These are phyloP conservation scores for Momotus momota DNA, from an alignment of 2,797 vertebrate genomes.

Conservation along the genomic window DNA sequence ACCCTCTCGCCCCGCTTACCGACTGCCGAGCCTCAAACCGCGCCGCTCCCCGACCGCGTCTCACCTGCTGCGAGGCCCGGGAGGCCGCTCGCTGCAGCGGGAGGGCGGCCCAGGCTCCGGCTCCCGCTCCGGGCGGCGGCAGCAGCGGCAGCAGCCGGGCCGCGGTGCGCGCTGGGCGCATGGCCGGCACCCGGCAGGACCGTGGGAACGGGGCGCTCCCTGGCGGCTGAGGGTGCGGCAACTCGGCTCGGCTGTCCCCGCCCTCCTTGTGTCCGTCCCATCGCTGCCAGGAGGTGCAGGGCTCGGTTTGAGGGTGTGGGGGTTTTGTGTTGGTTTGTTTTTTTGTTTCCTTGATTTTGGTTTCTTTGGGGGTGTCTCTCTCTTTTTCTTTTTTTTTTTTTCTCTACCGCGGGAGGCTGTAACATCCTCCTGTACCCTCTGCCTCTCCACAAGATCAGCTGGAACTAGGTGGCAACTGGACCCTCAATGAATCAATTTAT, in stretches of 20 bases:
- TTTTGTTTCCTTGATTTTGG: too few relatives aligned
- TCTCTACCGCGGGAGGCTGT: accelerated
- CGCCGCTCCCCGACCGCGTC: neutral
- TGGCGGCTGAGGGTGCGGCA: neutral
- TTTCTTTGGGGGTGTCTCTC: too few relatives aligned
- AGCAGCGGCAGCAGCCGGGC: neutral
- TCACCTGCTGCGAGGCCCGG: neutral
- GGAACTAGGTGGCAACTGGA: accelerated
- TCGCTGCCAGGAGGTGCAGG: accelerated
- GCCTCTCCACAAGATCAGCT: accelerated
- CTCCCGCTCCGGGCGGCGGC: too few relatives aligned
- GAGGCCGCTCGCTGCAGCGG: neutral
- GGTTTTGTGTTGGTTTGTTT: too few relatives aligned
- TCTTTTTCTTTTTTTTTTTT: too few relatives aligned
- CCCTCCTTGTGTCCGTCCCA: neutral
- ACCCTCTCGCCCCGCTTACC: too few relatives aligned
- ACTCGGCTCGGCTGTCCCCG: too few relatives aligned
- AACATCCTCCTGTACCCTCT: accelerated
- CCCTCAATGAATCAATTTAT: accelerated
- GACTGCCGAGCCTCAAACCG: too few relatives aligned
- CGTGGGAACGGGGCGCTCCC: neutral
- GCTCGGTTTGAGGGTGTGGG: accelerated
- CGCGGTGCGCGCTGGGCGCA: neutral
- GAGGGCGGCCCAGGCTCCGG: too few relatives aligned
- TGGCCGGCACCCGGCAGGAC: neutral